Conservation (phyloP, 2,797 vertebrate genomes). For the Lacerta agilis region DNA sequence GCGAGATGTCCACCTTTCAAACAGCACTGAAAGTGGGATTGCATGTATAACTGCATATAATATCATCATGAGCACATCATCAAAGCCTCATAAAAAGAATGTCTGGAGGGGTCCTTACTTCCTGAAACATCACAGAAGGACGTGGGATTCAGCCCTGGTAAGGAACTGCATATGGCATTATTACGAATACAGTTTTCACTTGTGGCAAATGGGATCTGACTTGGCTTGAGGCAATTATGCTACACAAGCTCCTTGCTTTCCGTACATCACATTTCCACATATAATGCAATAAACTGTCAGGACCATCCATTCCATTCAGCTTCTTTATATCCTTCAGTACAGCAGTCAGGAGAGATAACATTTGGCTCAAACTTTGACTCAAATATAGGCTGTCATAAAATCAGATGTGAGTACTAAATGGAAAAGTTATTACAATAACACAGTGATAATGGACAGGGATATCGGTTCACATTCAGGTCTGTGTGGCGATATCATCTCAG, state of each 20-base stretch:
- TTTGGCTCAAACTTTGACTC: constrained; percentile 2
- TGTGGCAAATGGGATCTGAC: background rate
- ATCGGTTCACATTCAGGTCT: background rate
- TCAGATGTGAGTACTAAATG: constrained; percentile 13
- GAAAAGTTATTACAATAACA: constrained; percentile 46
- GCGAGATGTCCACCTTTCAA: too few relatives aligned
- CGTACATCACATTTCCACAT: background rate
- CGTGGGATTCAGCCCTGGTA: background rate
- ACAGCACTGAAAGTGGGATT: too few relatives aligned
- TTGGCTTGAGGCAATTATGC: background rate
- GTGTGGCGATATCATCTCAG: background rate
- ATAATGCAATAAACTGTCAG: background rate
- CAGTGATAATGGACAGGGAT: background rate
- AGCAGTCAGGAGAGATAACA: background rate
- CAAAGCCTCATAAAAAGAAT: too few relatives aligned
- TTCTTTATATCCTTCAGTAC: background rate
- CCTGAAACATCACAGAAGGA: background rate
- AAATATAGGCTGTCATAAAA: background rate
- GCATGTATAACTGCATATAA: too few relatives aligned
- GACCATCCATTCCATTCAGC: background rate
- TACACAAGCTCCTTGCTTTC: background rate
- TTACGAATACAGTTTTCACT: background rate
- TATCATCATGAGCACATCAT: too few relatives aligned
- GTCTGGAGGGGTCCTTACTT: background rate
- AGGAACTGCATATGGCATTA: rapidly evolving